These are phyloP conservation scores for Phoeniculus purpureus DNA, from an alignment of 2,797 vertebrate genomes.

Conservation along the genomic window DNA sequence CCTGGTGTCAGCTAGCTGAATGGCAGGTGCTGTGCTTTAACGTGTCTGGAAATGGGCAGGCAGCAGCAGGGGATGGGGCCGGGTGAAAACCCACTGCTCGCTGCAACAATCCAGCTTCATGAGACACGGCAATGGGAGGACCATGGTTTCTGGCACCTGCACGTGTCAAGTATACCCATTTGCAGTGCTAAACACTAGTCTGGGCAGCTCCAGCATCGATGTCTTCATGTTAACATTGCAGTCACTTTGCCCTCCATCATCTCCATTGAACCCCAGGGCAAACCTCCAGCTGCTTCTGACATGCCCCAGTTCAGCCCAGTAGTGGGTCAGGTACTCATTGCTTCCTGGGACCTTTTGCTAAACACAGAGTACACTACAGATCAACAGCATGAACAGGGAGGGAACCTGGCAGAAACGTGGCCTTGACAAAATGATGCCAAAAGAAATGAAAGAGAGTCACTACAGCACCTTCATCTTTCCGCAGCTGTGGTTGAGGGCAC, in stretches of 20 bases:
- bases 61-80: neutral
- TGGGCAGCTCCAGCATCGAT: neutral
- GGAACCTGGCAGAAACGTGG: neutral
- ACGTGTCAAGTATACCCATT: rapidly evolving
- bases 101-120: neutral
- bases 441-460: neutral
- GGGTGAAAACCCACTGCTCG: neutral
- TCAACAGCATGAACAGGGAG: neutral
- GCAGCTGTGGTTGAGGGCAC: neutral
- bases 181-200: neutral
- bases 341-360: neutral
- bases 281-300: neutral
- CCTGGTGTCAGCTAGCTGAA: neutral
- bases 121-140: neutral
- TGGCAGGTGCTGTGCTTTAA: neutral
- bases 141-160: rapidly evolving
- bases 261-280: neutral
- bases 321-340: rapidly evolving
- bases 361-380: neutral
- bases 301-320: neutral
- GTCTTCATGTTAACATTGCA: neutral
- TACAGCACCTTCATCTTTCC: neutral
- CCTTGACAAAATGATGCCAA: neutral
- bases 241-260: neutral
- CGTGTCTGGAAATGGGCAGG: neutral